These are phyloP conservation scores for Leptinotarsa tumamoca DNA, from an alignment of 2,888 invertebrate species.

Conservation along the genomic window DNA sequence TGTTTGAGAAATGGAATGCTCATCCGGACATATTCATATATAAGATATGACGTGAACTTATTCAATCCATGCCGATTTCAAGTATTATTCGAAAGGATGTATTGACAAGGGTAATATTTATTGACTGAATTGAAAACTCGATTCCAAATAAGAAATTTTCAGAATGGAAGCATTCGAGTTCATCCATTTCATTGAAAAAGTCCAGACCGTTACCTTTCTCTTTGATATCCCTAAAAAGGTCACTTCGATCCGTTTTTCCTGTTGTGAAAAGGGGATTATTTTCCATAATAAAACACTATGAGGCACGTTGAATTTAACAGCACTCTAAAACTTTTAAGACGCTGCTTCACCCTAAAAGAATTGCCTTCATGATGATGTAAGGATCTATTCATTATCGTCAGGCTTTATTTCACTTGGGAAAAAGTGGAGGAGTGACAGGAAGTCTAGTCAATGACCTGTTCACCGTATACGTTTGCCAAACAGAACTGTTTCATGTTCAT, in stretches of 20 bases:
- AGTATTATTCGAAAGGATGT: too few relatives aligned
- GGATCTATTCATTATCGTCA: too few relatives aligned
- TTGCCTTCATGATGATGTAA: background rate
- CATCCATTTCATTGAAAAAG: background rate
- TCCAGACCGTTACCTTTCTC: background rate
- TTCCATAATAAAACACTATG: background rate
- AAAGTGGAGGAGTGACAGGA: too few relatives aligned
- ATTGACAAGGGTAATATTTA: background rate
- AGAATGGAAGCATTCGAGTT: background rate
- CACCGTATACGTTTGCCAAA: too few relatives aligned
- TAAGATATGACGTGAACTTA: background rate
- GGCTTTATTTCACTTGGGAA: background rate
- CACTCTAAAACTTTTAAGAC: background rate
- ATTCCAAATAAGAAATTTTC: background rate
- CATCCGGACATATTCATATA: background rate
- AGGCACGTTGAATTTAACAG: background rate
- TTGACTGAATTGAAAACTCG: background rate
- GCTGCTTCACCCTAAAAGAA: background rate
- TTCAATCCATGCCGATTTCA: background rate
- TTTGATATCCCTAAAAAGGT: background rate
- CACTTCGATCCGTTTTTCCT: background rate
- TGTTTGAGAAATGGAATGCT: too few relatives aligned
- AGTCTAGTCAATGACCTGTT: too few relatives aligned
- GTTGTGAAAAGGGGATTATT: background rate
- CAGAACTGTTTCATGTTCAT: too few relatives aligned